Base-by-base conservation (phyloP, 2,888 invertebrate species). In the Busseola fusca region DNA sequence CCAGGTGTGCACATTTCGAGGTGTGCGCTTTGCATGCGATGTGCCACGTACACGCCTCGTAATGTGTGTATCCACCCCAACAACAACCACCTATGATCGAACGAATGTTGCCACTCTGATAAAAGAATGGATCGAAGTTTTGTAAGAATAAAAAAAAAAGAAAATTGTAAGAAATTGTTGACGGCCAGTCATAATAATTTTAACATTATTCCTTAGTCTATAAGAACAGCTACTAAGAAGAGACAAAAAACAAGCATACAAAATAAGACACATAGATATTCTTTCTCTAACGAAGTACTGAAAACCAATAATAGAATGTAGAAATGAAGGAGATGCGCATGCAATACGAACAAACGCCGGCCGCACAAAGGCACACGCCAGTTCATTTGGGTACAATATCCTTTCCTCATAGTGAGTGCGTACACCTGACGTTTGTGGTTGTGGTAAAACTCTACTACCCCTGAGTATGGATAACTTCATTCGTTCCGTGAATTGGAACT, bases 391-490 rank as follows among this genome's bases (percentile, higher is more conserved):
- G 25, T 66, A 42, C 48, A 48, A 30, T 57, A 54, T 37, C 54
- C 52, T 42, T 45, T 73, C 25, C n/a, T 37, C 48, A 50, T 25
- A 72, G 30, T 30, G 27, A 25, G 18, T n/a, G 50, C 27, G 25
- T 16, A 25, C 12, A 64, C n/a, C 58, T 74, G 64, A 37, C 52
- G 52, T 74, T 73, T 57, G 50, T 69, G 18, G 12, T 73, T 57
- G 50, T 69, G 18, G 12, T 18, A 42, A 18, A 18, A 21, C 3
- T 6, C 40, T 0, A 18, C 25, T 7, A 27, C 0, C 12, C 3
- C 3, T 12, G 12, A 18, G 3, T 42, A 27, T 14, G 16, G 7
- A 27, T 7, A 18, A 10, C 18, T 60, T 18, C 25, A 42, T 40
- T 40, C 25, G 10, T 16, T 37, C 40, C 40, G n/a, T n/a, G n/a